phyloP scores from a whole-genome alignment of 2,113 vertebrate species.

The Rhinopomastus cyanomelas region DNA sequence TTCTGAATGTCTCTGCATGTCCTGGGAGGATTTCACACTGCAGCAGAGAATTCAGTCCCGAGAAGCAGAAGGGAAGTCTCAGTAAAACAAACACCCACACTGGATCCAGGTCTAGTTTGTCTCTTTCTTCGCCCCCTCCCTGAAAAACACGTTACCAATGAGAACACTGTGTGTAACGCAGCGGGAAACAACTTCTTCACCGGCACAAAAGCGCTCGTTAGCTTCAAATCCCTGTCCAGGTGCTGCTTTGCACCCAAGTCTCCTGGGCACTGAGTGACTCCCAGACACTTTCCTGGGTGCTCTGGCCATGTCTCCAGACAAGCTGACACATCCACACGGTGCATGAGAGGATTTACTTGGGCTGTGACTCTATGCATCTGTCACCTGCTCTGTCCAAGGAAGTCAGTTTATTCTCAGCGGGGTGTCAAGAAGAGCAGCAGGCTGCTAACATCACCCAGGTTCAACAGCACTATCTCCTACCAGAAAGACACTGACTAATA shows the following conservation, averaged over 20 bases:
- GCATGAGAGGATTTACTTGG: background rate
- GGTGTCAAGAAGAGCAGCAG: background rate
- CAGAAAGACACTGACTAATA: background rate
- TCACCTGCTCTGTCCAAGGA: background rate
- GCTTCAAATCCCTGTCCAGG: no score
- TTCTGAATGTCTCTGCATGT: conserved; percentile 80
- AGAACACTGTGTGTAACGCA: background rate
- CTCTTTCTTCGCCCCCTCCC: background rate
- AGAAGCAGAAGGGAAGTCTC: conserved; percentile 15
- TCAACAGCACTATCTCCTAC: no score
- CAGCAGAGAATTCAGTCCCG: conserved; percentile 86
- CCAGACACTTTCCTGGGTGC: background rate
- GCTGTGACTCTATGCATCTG: fast-evolving
- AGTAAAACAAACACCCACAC: background rate
- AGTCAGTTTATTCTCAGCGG: background rate
- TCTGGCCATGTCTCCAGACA: background rate
- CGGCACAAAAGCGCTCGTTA: background rate
- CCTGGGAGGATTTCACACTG: conserved; percentile 87
- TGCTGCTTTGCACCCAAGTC: background rate
- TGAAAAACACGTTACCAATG: background rate
- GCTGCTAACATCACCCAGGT: no score
- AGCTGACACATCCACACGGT: background rate
- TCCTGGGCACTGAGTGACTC: background rate
- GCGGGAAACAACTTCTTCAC: background rate
- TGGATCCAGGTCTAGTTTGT: background rate